Percentiles rank a stretch among this genome's conserved stretches.
Evolutionary conservation across 1,140 invertebrate species (phyloP).

Genomic region (Drosophila subpulchrella): DNA sequence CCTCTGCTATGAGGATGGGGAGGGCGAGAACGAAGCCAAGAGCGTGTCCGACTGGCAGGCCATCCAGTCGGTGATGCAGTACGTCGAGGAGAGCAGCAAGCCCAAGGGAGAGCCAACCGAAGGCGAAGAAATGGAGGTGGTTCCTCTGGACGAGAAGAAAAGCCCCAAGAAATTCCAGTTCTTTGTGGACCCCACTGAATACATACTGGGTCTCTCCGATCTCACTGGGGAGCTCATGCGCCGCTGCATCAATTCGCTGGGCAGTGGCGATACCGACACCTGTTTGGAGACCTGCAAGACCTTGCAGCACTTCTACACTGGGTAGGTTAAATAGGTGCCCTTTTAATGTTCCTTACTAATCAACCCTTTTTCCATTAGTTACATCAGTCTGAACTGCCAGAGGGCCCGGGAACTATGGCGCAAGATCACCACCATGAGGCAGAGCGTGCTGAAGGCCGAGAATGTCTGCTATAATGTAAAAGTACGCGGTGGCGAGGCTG

Average conservation of each 20-base stretch:
- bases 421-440: constrained; percentile 87
- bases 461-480: constrained; percentile 93
- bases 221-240: constrained; percentile 96
- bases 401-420: constrained; percentile 8
- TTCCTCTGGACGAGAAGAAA: constrained; percentile 3
- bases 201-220: constrained; percentile 93
- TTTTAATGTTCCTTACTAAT: no score
- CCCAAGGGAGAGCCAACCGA: background rate
- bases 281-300: constrained; percentile 91
- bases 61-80: constrained; percentile 78
- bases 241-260: constrained; percentile 93
- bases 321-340: constrained; percentile 59
- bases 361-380: constrained; percentile 37
- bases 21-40: constrained; percentile 37
- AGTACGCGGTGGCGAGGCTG: constrained; percentile 91
- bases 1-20: constrained; percentile 80
- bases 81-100: constrained; percentile 6
- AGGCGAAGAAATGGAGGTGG: constrained; percentile 15
- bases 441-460: constrained; percentile 93
- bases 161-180: constrained; percentile 66
- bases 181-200: constrained; percentile 75
- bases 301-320: constrained; percentile 90
- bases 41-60: constrained; percentile 70
- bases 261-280: constrained; percentile 90
- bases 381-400: constrained; percentile 61